phyloP scores from a whole-genome alignment of 2,113 vertebrate species.

The Sinocyclocheilus maitianheensis region DNA sequence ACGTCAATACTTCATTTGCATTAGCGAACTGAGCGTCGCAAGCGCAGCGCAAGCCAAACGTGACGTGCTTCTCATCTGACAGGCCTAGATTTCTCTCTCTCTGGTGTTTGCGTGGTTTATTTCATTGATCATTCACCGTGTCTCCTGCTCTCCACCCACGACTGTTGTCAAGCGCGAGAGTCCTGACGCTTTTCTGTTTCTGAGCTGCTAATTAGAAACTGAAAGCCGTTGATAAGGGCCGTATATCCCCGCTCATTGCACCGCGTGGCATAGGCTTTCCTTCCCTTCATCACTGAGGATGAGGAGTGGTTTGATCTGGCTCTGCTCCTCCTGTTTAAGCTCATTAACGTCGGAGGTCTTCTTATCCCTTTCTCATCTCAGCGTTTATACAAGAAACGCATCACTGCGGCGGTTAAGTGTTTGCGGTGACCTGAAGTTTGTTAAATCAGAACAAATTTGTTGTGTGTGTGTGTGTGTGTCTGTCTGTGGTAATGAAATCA shows the following conservation, averaged over 20 bases:
- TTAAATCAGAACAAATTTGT: not conserved
- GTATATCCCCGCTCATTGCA: slow-evolving; percentile 4
- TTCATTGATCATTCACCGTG: not conserved
- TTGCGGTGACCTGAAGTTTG: not conserved
- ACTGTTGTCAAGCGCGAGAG: slow-evolving; percentile 3
- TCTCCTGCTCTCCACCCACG: slow-evolving; percentile 31
- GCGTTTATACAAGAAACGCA: slow-evolving; percentile 24
- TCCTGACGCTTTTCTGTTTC: slow-evolving; percentile 29
- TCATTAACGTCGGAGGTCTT: slow-evolving; percentile 38
- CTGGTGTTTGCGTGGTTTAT: not conserved
- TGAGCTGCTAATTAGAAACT: slow-evolving; percentile 46
- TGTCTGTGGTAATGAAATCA: not conserved
- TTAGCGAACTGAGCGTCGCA: not conserved
- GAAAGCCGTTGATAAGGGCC: slow-evolving; percentile 35
- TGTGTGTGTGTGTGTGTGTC: not conserved
- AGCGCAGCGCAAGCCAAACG: not conserved
- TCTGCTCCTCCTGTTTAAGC: slow-evolving; percentile 43
- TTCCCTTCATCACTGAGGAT: slow-evolving; percentile 16
- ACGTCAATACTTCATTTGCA: slow-evolving; percentile 34
- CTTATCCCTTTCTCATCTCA: not conserved
- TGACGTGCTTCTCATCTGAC: not conserved
- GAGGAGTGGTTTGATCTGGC: slow-evolving; percentile 31
- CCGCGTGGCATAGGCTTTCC: slow-evolving; percentile 8
- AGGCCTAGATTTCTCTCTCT: slow-evolving; percentile 1
- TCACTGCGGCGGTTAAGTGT: not conserved